Percentiles rank a stretch among this genome's conserved stretches.
phyloP scores from a whole-genome alignment of 1,140 invertebrate genomes.

The Neodiprion pinetum region DNA sequence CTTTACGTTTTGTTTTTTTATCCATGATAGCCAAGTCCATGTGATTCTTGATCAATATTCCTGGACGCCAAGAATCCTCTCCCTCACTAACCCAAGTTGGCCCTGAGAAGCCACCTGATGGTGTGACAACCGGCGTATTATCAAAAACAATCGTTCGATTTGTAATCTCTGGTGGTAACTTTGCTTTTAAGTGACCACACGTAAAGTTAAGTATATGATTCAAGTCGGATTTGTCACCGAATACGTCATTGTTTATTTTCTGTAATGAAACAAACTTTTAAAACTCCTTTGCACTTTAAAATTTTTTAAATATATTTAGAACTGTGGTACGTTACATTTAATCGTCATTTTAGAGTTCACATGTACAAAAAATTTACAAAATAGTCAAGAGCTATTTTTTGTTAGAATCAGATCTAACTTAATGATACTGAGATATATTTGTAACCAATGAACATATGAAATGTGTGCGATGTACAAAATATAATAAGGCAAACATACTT shows the following conservation, averaged over 20 bases:
- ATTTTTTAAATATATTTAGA: not conserved
- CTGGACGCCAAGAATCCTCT: constrained; percentile 54
- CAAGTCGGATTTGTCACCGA: constrained; percentile 42
- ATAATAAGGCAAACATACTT: constrained; percentile 35
- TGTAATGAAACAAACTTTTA: constrained; percentile 30
- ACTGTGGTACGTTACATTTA: not conserved
- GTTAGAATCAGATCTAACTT: not conserved
- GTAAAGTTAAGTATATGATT: constrained; percentile 54
- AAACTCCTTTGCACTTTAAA: not conserved
- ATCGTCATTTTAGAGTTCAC: not conserved
- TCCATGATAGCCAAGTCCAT: constrained; percentile 59
- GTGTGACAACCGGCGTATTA: constrained; percentile 37
- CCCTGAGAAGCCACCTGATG: constrained; percentile 45
- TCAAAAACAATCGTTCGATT: constrained; percentile 54
- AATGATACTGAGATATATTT: not conserved
- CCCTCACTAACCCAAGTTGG: constrained; percentile 55
- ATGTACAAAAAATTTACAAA: too few species aligned
- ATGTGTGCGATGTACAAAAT: too few species aligned
- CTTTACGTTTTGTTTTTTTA: constrained; percentile 46
- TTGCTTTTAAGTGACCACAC: constrained; percentile 56
- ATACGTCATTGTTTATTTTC: constrained; percentile 47
- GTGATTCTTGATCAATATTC: constrained; percentile 53
- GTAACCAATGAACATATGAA: too few species aligned
- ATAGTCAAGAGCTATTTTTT: constrained; percentile 1
- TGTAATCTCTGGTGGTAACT: constrained; percentile 54